Evolutionary conservation across 2,113 vertebrate genomes (phyloP), one percentile per base, ranked within the genome.

Genomic region (Polypterus senegalus): DNA sequence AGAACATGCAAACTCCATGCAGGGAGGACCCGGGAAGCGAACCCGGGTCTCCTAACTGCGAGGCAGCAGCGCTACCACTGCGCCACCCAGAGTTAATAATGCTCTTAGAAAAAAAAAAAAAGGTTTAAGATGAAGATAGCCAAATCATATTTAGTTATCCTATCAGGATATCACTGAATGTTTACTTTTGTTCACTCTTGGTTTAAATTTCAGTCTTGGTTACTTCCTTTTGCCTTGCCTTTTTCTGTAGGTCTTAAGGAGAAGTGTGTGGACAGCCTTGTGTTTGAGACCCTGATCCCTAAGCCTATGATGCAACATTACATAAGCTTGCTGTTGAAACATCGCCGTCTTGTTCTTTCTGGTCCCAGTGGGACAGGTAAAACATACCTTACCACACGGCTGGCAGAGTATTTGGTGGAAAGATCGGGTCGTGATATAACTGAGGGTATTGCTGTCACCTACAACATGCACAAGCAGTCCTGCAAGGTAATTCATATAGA

Each of bases 251-350:
- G 93, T 70, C 81, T 98, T 63, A 86, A 77, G 73, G 92, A 97
- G 73, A 94, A 92, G 67, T 89, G 90, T 0, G 90, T 94, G 57
- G 94, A 98, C 81, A 91, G 91, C 54, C 81, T 98, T 69, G 93
- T 97, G 71, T 98, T 98, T 0, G 93, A 97, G 82, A 96, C 93
- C 0, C 83, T 98, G 46, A 84, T 98, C 69, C 94, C 94, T 54
- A 97, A 97, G 78, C 92, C 94, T 53, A 94, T 98, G 94, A 89
- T 96, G 89, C 90, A 89, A 77, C 94, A 98, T 65, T 98, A 98
- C 72, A 92, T 97, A 70, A 89, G 93, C 70, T 84, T 97, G 61
- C 84, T 97, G 71, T 83, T 93, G 61, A 98, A 96, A 74, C 93
- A 97, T 79, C 80, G 93, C 9, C 91, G 94, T 4, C 88, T 97